Percentiles rank a stretch among this genome's conserved stretches.
phyloP scores from a whole-genome alignment of 2,797 vertebrate genomes.

The Coccyzus lansbergi region DNA sequence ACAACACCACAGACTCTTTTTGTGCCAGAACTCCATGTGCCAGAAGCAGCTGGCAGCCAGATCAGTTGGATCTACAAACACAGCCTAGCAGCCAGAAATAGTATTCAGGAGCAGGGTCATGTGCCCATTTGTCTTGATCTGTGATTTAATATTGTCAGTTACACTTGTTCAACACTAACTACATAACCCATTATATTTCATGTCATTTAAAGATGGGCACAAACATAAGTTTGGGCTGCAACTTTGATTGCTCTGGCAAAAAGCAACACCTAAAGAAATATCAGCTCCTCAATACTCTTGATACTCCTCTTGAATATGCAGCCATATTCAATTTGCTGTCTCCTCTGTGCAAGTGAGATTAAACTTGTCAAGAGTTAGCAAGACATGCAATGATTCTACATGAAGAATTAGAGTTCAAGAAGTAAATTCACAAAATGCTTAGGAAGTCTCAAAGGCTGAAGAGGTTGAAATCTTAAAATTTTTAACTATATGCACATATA shows the following conservation, averaged over 20 bases:
- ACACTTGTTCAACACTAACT: background rate
- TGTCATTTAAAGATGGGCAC: background rate
- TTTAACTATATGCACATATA: background rate
- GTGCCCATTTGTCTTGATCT: background rate
- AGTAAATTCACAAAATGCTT: background rate
- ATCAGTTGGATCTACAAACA: background rate
- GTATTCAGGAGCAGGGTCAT: background rate
- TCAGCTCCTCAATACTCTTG: background rate
- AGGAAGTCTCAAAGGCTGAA: background rate
- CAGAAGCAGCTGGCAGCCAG: conserved; percentile 1
- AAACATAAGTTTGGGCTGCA: background rate
- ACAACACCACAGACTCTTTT: background rate
- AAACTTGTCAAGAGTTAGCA: background rate
- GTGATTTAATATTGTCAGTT: background rate
- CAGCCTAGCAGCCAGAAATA: background rate
- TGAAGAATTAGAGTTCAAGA: background rate
- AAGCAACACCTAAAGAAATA: background rate
- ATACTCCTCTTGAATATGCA: background rate
- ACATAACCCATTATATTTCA: background rate
- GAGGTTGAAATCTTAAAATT: background rate
- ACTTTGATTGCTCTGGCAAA: background rate
- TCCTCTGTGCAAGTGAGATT: background rate
- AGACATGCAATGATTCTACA: background rate
- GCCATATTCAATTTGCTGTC: background rate
- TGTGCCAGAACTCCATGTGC: background rate